Evolutionary conservation across 37 sponge, comb jelly and placozoan genomes (phyloP), one percentile per base, ranked within the genome.

Genomic region (Bolinopsis microptera): DNA sequence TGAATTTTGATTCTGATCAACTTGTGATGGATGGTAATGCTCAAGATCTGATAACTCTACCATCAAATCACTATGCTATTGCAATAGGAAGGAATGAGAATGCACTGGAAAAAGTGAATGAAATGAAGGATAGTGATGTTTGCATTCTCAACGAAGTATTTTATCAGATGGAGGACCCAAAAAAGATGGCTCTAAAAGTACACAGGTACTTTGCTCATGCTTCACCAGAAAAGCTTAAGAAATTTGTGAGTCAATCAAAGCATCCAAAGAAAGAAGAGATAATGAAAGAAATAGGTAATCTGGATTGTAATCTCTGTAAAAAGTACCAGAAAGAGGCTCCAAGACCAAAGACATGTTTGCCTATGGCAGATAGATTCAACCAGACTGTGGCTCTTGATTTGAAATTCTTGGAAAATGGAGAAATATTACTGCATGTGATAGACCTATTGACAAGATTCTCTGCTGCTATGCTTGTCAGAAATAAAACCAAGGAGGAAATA

Each of bases 191-290:
- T 2, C 3, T 2, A 2, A 80, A 80, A 34, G 38, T 80, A 23
- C 83, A 80, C 27, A 28, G 38, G 23, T 80, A 80, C 27, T 80
- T 80, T 80, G 83, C 28, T 80, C 83, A 80, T 31, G 28, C 38
- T 80, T 27, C 28, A 32, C 13, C 8, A 3, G 22, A 3, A 3
- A 80, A 27, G 27, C 22, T 80, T 21, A 32, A 35, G 27, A 38
- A 80, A 5, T 5, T 80, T 28, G 38, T 80, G 3, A 2, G 35
- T 35, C 1, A 32, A 32, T 80, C 83, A 13, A 38, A 80, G 3
- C 36, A 32, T 23, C 18, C 18, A 5, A 8, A 13, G 1, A 80
- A 80, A 23, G 83, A 80, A 23, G 21, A 35, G 3, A 36, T 3
- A 3, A n/a, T n/a, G n/a, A 3, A 80, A 35, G 83, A 80, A 80